These are phyloP conservation scores for Microchirus variegatus DNA, from an alignment of 2,797 vertebrate species.

Conservation along the genomic window DNA sequence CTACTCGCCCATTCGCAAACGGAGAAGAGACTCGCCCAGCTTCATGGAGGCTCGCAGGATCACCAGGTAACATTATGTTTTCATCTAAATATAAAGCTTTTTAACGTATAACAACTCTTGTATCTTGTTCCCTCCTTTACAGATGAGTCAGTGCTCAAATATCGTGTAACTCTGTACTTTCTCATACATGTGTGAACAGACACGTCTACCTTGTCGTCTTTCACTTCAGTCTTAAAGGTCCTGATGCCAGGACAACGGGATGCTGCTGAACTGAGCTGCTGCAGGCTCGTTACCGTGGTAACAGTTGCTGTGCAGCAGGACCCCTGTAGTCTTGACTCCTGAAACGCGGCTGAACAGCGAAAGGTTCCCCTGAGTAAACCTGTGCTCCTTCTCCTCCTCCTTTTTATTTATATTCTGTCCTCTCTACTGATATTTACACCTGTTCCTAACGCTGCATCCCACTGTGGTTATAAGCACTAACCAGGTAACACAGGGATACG, in stretches of 20 bases:
- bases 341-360: slow-evolving; percentile 73
- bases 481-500: slow-evolving; percentile 36
- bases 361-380: slow-evolving; percentile 77
- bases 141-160: too few species aligned
- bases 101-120: too few species aligned
- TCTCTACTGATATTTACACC: slow-evolving; percentile 55
- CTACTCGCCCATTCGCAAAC: slow-evolving; percentile 96
- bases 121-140: too few species aligned
- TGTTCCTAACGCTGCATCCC: slow-evolving; percentile 41
- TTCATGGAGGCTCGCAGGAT: slow-evolving; percentile 99
- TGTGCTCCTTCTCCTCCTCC: slow-evolving; percentile 47
- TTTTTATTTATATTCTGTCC: slow-evolving; percentile 27
- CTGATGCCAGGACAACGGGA: slow-evolving; percentile 70
- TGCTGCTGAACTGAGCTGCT: slow-evolving; percentile 64
- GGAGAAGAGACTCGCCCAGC: slow-evolving; percentile 95
- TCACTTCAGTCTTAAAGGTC: slow-evolving; percentile 83
- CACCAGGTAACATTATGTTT: slow-evolving; percentile 85
- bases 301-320: slow-evolving; percentile 82
- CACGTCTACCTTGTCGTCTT: slow-evolving; percentile 67
- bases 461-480: slow-evolving; percentile 62
- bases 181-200: slow-evolving; percentile 17
- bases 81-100: too few species aligned
- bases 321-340: slow-evolving; percentile 70
- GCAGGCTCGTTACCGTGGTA: slow-evolving; percentile 87
- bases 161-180: not conserved